Percentiles rank a stretch among this genome's conserved stretches.
Evolutionary conservation across 2,888 invertebrate species (phyloP).

Genomic region (Drosophila paramelanica): DNA sequence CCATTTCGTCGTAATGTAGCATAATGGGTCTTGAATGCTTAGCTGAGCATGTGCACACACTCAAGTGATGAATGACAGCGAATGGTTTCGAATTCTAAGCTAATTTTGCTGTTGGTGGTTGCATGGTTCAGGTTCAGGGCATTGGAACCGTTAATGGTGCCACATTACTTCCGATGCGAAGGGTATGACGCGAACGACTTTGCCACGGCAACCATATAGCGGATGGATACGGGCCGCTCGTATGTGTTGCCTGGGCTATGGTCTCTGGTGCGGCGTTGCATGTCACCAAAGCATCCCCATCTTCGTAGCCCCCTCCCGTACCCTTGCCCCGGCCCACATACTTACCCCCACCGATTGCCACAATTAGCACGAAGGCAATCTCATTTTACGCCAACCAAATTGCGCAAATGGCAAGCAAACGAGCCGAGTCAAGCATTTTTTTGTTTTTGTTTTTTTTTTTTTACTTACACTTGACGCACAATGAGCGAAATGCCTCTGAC

Average conservation of each 20-base stretch:
- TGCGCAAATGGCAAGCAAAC: constrained; percentile 72
- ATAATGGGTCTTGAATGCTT: constrained; percentile 23
- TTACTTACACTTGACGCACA: constrained; percentile 71
- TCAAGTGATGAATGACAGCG: constrained; percentile 30
- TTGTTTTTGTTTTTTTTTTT: constrained; percentile 25
- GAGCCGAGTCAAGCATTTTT: constrained; percentile 48
- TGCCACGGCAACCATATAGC: constrained; percentile 15
- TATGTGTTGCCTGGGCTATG: constrained; percentile 29
- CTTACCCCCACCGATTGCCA: constrained; percentile 58
- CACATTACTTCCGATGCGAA: constrained; percentile 51
- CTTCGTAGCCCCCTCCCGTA: constrained; percentile 3
- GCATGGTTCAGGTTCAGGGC: constrained; percentile 47
- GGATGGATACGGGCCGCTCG: constrained; percentile 18
- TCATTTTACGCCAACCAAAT: constrained; percentile 78
- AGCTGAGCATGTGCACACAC: constrained; percentile 44
- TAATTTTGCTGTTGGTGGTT: constrained; percentile 39
- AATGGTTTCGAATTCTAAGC: constrained; percentile 55
- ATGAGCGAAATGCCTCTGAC: constrained; percentile 43
- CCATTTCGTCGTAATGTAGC: constrained; percentile 2
- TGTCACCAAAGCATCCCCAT: constrained; percentile 64
- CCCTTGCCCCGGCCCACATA: constrained; percentile 26
- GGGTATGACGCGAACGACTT: constrained; percentile 43
- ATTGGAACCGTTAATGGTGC: constrained; percentile 36
- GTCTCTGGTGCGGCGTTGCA: constrained; percentile 42
- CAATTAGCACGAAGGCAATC: constrained; percentile 80